Conservation (phyloP, 2,113 vertebrate genomes). For the Piprites chloris region DNA sequence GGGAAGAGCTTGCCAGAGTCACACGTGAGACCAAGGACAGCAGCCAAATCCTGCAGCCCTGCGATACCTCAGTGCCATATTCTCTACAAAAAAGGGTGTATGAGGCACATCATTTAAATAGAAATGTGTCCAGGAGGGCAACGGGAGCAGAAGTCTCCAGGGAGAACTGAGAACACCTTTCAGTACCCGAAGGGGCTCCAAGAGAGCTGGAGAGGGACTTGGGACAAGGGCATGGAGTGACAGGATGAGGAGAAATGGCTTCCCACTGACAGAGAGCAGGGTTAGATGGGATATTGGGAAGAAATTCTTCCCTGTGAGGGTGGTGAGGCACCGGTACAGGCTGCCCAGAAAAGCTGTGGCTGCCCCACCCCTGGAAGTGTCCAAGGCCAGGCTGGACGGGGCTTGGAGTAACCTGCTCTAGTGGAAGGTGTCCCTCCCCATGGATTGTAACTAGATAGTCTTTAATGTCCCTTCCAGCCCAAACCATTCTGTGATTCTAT, state of each 20-base stretch:
- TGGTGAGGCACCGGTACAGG: neutral
- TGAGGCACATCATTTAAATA: neutral
- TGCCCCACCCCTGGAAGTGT: neutral
- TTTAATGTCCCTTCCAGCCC: neutral
- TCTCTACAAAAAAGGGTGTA: neutral
- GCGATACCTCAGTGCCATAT: neutral
- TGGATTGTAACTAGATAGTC: neutral
- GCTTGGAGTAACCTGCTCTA: neutral
- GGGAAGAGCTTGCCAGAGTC: neutral
- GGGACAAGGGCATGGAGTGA: neutral
- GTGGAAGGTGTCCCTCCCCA: neutral
- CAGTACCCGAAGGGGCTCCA: neutral
- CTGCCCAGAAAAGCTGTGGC: neutral
- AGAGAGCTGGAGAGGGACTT: neutral
- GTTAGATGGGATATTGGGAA: neutral
- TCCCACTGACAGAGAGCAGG: neutral
- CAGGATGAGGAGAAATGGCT: neutral
- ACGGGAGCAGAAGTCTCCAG: neutral
- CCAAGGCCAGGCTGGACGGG: neutral
- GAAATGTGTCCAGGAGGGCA: neutral
- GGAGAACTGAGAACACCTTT: neutral
- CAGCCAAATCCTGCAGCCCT: neutral
- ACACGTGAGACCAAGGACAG: neutral
- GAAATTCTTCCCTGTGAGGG: neutral
- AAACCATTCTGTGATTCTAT: neutral